These are phyloP conservation scores for Halictus rubicundus DNA, from an alignment of 1,140 invertebrate species.

Conservation along the genomic window DNA sequence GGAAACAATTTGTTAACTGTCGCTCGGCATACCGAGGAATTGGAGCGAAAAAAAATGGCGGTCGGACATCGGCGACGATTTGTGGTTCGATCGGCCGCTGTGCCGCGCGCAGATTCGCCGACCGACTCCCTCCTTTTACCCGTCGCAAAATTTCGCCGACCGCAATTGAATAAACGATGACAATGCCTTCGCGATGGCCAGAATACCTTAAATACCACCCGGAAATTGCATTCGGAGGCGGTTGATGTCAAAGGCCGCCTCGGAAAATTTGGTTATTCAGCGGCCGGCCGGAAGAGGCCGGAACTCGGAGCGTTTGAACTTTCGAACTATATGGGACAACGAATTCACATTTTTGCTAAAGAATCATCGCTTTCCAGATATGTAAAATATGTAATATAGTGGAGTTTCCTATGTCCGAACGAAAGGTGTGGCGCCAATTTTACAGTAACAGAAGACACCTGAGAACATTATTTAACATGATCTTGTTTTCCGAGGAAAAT, in stretches of 20 bases:
- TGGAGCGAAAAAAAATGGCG: background rate
- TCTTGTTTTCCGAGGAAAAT: too few species aligned
- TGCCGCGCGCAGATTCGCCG: too few species aligned
- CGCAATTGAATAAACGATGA: slow-evolving; percentile 17
- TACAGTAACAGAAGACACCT: too few species aligned
- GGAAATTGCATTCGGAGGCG: background rate
- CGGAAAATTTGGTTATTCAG: slow-evolving; percentile 34
- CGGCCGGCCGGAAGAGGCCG: background rate
- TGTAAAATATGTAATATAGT: too few species aligned
- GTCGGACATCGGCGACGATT: background rate
- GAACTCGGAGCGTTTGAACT: too few species aligned
- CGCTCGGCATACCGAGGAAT: background rate
- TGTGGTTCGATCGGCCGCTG: background rate
- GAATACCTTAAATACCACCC: background rate
- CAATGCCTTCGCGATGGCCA: background rate
- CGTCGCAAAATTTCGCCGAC: slow-evolving; percentile 3
- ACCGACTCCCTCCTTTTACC: background rate
- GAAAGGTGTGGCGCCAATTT: too few species aligned
- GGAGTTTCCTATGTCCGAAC: too few species aligned
- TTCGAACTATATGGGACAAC: too few species aligned
- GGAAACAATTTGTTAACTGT: background rate
- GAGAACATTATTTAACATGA: too few species aligned
- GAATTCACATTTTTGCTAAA: too few species aligned
- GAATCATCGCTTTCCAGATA: too few species aligned
- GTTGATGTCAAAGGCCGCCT: slow-evolving; percentile 2